Percentiles rank a stretch among this genome's conserved stretches.
These are phyloP conservation scores for Coleophora flavipennella DNA, from an alignment of 2,888 invertebrate genomes.

Conservation along the genomic window DNA sequence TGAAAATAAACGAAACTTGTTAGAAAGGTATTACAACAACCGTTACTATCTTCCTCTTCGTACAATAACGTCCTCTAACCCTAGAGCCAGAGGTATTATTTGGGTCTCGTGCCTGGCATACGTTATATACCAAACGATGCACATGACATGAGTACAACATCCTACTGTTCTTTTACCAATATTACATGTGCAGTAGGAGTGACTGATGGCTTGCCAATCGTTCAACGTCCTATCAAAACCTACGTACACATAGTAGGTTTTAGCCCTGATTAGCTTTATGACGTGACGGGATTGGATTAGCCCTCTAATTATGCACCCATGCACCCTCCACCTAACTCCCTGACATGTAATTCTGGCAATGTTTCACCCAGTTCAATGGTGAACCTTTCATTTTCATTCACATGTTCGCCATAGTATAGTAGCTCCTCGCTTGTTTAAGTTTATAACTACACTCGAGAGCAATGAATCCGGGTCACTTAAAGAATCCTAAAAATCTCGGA, in stretches of 20 bases:
- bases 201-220: background rate
- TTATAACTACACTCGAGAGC: constrained; percentile 11
- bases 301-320: background rate
- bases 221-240: too few species aligned
- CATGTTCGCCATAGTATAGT: constrained; percentile 15
- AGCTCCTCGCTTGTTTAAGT: constrained; percentile 10
- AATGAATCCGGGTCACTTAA: constrained; percentile 2
- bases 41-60: too few species aligned
- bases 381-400: constrained; percentile 5
- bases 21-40: too few species aligned
- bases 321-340: background rate
- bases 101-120: too few species aligned
- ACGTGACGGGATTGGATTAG: background rate
- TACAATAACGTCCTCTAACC: too few species aligned
- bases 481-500: too few species aligned
- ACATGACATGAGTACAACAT: too few species aligned
- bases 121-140: too few species aligned
- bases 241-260: background rate
- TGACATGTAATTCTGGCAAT: too few species aligned
- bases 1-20: too few species aligned
- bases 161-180: background rate
- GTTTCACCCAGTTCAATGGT: background rate
- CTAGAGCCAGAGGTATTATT: too few species aligned
- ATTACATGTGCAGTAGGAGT: background rate
- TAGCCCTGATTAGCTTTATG: too few species aligned